phyloP scores from a whole-genome alignment of 2,113 vertebrate species.

The Rana temporaria region DNA sequence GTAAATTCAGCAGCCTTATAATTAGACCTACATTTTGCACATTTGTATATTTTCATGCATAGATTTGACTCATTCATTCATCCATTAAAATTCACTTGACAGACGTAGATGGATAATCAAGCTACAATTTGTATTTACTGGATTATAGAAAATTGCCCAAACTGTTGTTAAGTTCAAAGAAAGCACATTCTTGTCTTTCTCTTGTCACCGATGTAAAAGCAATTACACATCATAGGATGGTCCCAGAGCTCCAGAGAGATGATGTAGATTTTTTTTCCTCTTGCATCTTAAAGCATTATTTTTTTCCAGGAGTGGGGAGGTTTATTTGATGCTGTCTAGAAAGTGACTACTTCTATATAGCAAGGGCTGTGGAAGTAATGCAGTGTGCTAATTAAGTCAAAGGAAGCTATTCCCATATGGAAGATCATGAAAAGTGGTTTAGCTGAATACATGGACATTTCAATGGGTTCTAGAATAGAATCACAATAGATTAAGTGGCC shows the following conservation, averaged over 20 bases:
- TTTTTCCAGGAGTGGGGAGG: slow-evolving; percentile 58
- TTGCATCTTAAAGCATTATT: slow-evolving; percentile 59
- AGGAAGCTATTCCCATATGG: slow-evolving; percentile 34
- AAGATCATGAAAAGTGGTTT: slow-evolving; percentile 8
- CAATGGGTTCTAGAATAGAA: not conserved
- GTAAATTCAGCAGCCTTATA: slow-evolving; percentile 83
- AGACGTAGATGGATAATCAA: slow-evolving; percentile 82
- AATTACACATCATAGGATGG: slow-evolving; percentile 69
- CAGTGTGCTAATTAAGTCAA: slow-evolving; percentile 48
- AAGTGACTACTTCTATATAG: slow-evolving; percentile 44
- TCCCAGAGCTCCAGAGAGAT: slow-evolving; percentile 67
- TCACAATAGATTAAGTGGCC: too few relatives aligned
- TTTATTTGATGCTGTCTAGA: slow-evolving; percentile 54
- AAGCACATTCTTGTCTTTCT: slow-evolving; percentile 73
- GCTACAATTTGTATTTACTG: slow-evolving; percentile 83
- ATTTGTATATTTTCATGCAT: slow-evolving; percentile 78
- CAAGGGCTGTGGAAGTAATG: slow-evolving; percentile 40
- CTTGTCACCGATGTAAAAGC: slow-evolving; percentile 72
- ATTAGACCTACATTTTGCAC: slow-evolving; percentile 84
- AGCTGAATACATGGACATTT: slow-evolving; percentile 15
- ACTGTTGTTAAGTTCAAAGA: slow-evolving; percentile 75
- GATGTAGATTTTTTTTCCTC: slow-evolving; percentile 60
- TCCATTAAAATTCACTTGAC: slow-evolving; percentile 84
- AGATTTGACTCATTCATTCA: slow-evolving; percentile 82
- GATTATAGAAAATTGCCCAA: slow-evolving; percentile 82